Evolutionary conservation across 2,113 vertebrate genomes (phyloP).

Genomic region (Trinectes maculatus): DNA sequence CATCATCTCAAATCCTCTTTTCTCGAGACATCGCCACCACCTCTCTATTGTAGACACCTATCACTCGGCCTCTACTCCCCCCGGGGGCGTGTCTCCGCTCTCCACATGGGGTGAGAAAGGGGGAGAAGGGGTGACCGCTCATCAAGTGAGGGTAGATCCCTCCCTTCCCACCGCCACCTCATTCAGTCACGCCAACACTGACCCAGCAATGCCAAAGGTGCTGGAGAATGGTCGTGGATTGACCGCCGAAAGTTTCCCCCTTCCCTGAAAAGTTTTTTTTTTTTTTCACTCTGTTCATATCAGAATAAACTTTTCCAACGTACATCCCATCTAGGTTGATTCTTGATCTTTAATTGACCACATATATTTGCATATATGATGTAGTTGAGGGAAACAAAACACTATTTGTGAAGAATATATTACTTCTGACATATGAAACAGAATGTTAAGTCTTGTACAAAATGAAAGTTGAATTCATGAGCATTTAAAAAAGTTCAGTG

Average conservation of each 20-base stretch:
- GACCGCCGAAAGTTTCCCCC: conserved; percentile 69
- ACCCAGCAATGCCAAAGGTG: conserved; percentile 80
- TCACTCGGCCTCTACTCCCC: conserved; percentile 54
- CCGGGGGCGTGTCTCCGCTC: conserved; percentile 65
- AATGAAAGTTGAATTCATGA: too few relatives aligned
- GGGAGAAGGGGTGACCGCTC: conserved; percentile 81
- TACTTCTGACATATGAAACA: too few relatives aligned
- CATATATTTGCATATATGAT: not conserved
- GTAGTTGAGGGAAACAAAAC: too few relatives aligned
- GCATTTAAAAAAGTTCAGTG: too few relatives aligned
- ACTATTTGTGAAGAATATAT: too few relatives aligned
- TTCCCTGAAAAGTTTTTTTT: conserved; percentile 75
- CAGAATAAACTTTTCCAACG: conserved; percentile 87
- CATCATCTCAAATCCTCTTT: conserved; percentile 53
- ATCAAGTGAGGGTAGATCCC: conserved; percentile 82
- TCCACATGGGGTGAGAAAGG: conserved; percentile 78
- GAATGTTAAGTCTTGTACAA: too few relatives aligned
- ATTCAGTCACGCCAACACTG: conserved; percentile 76
- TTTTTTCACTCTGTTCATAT: conserved; percentile 81
- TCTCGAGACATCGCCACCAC: conserved; percentile 57
- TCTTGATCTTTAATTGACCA: conserved; percentile 64
- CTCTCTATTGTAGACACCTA: conserved; percentile 55
- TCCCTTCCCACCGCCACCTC: conserved; percentile 79
- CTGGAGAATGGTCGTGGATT: conserved; percentile 71
- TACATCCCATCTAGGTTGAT: conserved; percentile 72